Conservation (phyloP, 2,797 vertebrate genomes). For the Enteromius fasciolatus region DNA sequence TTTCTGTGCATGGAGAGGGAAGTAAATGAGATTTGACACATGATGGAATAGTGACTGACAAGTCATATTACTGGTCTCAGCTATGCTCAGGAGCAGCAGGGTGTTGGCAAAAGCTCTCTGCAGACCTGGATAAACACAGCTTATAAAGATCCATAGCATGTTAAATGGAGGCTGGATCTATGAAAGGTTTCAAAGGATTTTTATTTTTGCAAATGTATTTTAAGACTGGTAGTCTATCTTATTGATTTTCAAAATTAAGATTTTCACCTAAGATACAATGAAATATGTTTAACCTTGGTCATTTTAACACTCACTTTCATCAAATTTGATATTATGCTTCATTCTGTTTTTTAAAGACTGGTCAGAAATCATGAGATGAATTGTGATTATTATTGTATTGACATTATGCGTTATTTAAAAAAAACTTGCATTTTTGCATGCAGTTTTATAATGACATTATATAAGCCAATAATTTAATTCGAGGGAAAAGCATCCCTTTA, state of each 20-base stretch:
- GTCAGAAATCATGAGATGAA: neutral
- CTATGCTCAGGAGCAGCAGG: constrained; percentile 62
- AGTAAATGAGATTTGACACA: constrained; percentile 60
- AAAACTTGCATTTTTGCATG: neutral
- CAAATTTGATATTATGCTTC: neutral
- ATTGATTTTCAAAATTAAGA: neutral
- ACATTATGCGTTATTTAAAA: neutral
- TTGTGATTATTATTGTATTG: neutral
- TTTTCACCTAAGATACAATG: neutral
- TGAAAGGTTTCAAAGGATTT: neutral
- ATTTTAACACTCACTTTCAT: neutral
- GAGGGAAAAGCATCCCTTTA: neutral
- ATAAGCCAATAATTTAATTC: neutral
- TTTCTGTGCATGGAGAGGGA: constrained; percentile 46
- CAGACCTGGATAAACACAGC: neutral
- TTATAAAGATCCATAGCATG: neutral
- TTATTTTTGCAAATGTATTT: neutral
- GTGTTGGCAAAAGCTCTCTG: constrained; percentile 20
- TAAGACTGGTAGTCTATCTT: neutral
- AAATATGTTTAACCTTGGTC: neutral
- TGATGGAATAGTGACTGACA: constrained; percentile 63
- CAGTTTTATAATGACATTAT: neutral
- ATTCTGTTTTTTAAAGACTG: neutral
- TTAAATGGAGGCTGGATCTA: neutral
- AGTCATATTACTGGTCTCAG: constrained; percentile 60